phyloP scores from a whole-genome alignment of 2,888 invertebrate genomes.

The Acheta domesticus region DNA sequence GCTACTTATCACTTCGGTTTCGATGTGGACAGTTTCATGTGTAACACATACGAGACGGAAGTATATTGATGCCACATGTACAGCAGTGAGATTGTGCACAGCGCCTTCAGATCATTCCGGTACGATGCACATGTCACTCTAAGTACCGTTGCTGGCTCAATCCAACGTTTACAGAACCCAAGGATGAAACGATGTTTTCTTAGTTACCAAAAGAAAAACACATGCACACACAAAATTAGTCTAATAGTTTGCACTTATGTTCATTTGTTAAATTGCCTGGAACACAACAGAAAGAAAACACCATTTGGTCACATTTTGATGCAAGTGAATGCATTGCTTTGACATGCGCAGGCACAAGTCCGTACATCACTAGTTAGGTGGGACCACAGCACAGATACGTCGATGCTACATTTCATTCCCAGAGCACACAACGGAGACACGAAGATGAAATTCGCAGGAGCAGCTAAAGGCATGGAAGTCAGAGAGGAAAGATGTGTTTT shows the following conservation, averaged over 20 bases:
- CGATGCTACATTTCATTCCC: background rate
- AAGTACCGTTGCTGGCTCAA: background rate
- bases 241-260: background rate
- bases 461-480: too few relatives aligned
- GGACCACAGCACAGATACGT: background rate
- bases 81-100: background rate
- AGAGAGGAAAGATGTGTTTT: too few relatives aligned
- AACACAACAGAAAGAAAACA: background rate
- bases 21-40: too few relatives aligned
- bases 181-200: background rate
- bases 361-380: slow-evolving; percentile 9
- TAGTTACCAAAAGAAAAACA: background rate
- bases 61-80: background rate
- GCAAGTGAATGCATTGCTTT: background rate
- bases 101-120: background rate
- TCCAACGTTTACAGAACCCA: background rate
- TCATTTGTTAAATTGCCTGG: slow-evolving; percentile 5
- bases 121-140: background rate
- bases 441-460: too few relatives aligned
- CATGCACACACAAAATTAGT: background rate
- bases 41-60: too few relatives aligned
- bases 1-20: too few relatives aligned
- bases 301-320: background rate
- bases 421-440: background rate
- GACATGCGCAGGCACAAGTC: background rate